A percentile compares a stretch with the other conserved stretches of the same genome.
These are phyloP conservation scores for Onychomys torridus DNA, from an alignment of 2,797 vertebrate genomes.

Conservation along the genomic window DNA sequence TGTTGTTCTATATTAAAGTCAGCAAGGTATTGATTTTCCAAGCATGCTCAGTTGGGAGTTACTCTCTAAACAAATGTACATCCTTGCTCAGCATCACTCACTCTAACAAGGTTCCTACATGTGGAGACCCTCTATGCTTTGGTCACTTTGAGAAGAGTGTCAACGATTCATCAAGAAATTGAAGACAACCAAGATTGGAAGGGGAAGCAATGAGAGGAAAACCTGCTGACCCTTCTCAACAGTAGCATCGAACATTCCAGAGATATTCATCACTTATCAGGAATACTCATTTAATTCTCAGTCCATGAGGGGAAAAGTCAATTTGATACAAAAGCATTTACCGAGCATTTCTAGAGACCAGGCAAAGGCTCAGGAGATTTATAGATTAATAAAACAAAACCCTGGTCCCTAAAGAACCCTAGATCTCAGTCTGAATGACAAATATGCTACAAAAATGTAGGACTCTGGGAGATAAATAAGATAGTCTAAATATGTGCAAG, in stretches of 20 bases:
- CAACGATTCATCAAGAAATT: background rate
- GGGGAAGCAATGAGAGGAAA: background rate
- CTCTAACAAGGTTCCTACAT: background rate
- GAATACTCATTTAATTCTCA: constrained; percentile 11
- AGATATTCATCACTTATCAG: constrained; percentile 26
- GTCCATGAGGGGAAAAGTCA: background rate
- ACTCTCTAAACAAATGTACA: constrained; percentile 38
- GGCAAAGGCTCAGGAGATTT: constrained; percentile 15
- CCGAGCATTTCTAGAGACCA: constrained; percentile 4
- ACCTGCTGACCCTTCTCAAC: background rate
- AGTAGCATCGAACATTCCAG: background rate
- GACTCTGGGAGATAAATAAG: background rate
- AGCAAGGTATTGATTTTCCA: constrained; percentile 64
- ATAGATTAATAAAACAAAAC: background rate
- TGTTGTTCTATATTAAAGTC: constrained; percentile 63
- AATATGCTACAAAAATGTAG: background rate
- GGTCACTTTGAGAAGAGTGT: background rate
- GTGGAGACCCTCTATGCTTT: background rate
- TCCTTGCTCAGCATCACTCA: constrained; percentile 8
- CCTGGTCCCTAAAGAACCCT: background rate
- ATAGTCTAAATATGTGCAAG: background rate
- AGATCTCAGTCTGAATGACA: constrained; percentile 6
- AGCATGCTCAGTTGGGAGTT: background rate
- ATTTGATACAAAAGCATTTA: constrained; percentile 47
- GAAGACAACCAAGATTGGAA: background rate